Evolutionary conservation across 2,888 invertebrate species (phyloP), one percentile per base, ranked within the genome.

Genomic region (Chymomyza caudatula): DNA sequence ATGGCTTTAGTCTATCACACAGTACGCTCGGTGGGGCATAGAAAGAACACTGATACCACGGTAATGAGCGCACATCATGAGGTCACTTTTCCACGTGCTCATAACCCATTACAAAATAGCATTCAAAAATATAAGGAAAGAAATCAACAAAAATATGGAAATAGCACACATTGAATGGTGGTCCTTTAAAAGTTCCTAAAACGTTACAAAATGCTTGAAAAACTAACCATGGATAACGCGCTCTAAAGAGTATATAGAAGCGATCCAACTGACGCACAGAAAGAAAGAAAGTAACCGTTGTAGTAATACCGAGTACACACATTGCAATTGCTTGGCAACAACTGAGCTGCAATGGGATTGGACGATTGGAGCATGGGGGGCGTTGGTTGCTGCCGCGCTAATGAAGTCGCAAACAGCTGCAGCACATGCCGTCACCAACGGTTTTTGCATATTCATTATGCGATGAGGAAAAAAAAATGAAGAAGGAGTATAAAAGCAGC

Each of bases 401-500:
- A 86, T 86, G 86, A 84, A 81, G 85, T 78, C 78, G 85, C 81
- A 80, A 83, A 83, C 84, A 80, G 67, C 62, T 55, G 67, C 66
- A 60, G 63, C 20, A 58, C 22, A 52, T 23, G 19, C 43, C 43
- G 23, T 47, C 25, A n/a, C 63, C 70, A 65, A 65, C 73, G 68
- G 56, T 58, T 54, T 77, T 73, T 77, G 77, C 75, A 76, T 76
- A 73, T 78, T 78, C 76, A 78, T 77, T 73, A 29, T 29, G 17
- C 22, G 6, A 15, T 54, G 19, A 56, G 63, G 56, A 23, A 56
- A 11, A 19, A 13, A 55, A 52, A 56, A 59, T n/a, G 44, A 25
- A 17, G 5, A 51, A 8, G 51, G 51, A 20, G 25, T 59, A 42
- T 22, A 52, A 42, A 58, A 53, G 49, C 69, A 60, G 63, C 65